Evolutionary conservation across 2,797 vertebrate species (phyloP).

Genomic region (Hoplostethus mediterraneus): DNA sequence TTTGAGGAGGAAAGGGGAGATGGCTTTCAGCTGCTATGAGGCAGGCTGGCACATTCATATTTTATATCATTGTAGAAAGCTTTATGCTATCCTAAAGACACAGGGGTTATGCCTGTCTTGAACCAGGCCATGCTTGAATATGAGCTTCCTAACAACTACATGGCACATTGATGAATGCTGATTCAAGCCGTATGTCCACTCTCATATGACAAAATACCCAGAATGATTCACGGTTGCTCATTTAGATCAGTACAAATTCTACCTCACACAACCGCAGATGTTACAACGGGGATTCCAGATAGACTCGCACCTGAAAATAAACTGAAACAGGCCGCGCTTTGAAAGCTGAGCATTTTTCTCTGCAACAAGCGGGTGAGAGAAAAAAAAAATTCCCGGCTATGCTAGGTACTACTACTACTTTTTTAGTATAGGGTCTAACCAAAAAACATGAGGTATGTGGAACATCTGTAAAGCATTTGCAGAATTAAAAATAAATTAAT

Average conservation of each 20-base stretch:
- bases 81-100: not conserved
- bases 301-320: conserved; percentile 79
- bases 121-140: not conserved
- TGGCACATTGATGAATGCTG: not conserved
- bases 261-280: conserved; percentile 52
- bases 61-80: too few relatives aligned
- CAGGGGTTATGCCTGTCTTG: not conserved
- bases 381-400: conserved; percentile 40
- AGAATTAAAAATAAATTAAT: conserved; percentile 86
- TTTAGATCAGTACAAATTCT: conserved; percentile 49
- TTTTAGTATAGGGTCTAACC: conserved; percentile 44
- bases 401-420: conserved; percentile 59
- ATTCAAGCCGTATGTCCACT: conserved; percentile 5
- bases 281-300: conserved; percentile 53
- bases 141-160: conserved; percentile 2
- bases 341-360: conserved; percentile 58
- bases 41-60: too few relatives aligned
- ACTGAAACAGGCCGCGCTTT: conserved; percentile 71
- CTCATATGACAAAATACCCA: conserved; percentile 16
- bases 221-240: conserved; percentile 41
- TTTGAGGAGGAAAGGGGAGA: not conserved
- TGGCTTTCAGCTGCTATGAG: not conserved
- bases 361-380: conserved; percentile 34
- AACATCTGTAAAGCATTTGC: conserved; percentile 87
- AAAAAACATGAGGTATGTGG: conserved; percentile 69